A percentile compares a stretch with the other conserved stretches of the same genome.
These are phyloP conservation scores for Cancer borealis DNA, from an alignment of 2,888 invertebrate genomes.

Conservation along the genomic window DNA sequence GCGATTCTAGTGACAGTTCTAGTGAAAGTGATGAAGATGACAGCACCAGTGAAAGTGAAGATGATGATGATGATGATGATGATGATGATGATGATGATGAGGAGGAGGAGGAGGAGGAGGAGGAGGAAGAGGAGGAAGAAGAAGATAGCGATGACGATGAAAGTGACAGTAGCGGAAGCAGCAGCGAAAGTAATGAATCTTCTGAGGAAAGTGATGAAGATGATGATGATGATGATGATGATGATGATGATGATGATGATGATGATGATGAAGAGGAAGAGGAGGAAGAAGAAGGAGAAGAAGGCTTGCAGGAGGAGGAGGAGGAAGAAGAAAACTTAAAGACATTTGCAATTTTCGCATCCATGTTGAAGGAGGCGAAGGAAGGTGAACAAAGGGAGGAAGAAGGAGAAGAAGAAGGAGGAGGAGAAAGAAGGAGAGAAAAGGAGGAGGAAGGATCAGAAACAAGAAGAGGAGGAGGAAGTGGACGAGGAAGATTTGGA, in stretches of 20 bases:
- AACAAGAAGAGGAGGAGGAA: background rate
- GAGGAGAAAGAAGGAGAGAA: background rate
- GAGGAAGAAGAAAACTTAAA: background rate
- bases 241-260: background rate
- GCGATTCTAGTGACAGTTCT: no score
- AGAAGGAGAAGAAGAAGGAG: background rate
- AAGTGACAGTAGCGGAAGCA: background rate
- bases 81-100: background rate
- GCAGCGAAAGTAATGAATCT: background rate
- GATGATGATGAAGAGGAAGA: background rate
- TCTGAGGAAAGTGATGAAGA: background rate
- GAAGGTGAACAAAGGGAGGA: background rate
- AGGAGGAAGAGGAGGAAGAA: background rate
- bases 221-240: slow-evolving; percentile 18
- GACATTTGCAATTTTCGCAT: background rate
- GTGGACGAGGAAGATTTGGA: no score
- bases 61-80: no score
- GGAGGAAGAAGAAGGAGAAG: background rate
- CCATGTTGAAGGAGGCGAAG: background rate
- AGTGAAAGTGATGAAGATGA: background rate
- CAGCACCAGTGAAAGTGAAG: background rate
- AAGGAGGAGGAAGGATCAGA: background rate
- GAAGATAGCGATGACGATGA: background rate
- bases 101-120: background rate
- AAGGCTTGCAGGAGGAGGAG: background rate